phyloP scores from a whole-genome alignment of 2,888 invertebrate genomes.

The Sinopyrophorus schimmeli region DNA sequence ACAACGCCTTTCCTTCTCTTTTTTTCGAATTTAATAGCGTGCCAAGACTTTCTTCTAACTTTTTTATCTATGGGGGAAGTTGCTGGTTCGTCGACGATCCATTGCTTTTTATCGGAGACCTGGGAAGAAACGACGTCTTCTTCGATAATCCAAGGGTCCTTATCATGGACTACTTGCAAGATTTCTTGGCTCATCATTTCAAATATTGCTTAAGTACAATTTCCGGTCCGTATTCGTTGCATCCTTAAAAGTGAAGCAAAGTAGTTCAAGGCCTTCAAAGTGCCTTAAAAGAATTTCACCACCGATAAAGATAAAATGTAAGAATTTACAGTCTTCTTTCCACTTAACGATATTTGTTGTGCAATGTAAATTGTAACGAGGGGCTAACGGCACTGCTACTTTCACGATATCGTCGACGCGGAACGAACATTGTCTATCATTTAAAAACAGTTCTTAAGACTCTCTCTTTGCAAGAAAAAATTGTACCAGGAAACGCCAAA shows the following conservation, averaged over 20 bases:
- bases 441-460: slow-evolving; percentile 24
- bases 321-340: slow-evolving; percentile 13
- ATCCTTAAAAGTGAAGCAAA: too few species aligned
- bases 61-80: slow-evolving; percentile 55
- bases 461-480: slow-evolving; percentile 24
- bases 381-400: slow-evolving; percentile 35
- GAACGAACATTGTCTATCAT: slow-evolving; percentile 29
- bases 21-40: slow-evolving; percentile 54
- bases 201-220: slow-evolving; percentile 8
- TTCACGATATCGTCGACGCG: slow-evolving; percentile 36
- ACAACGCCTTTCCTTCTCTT: slow-evolving; percentile 51
- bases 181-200: slow-evolving; percentile 49
- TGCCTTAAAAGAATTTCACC: not conserved
- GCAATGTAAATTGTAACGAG: slow-evolving; percentile 31
- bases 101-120: slow-evolving; percentile 27
- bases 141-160: slow-evolving; percentile 52
- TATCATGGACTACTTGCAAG: slow-evolving; percentile 52
- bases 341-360: slow-evolving; percentile 24
- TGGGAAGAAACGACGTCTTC: slow-evolving; percentile 41
- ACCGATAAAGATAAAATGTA: slow-evolving; percentile 8
- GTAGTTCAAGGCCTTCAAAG: slow-evolving; percentile 15
- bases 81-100: slow-evolving; percentile 51
- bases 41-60: slow-evolving; percentile 54
- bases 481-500: slow-evolving; percentile 19
- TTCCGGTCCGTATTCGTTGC: slow-evolving; percentile 22